Evolutionary conservation across 1,140 invertebrate species (phyloP).

Genomic region (Nasonia giraulti): DNA sequence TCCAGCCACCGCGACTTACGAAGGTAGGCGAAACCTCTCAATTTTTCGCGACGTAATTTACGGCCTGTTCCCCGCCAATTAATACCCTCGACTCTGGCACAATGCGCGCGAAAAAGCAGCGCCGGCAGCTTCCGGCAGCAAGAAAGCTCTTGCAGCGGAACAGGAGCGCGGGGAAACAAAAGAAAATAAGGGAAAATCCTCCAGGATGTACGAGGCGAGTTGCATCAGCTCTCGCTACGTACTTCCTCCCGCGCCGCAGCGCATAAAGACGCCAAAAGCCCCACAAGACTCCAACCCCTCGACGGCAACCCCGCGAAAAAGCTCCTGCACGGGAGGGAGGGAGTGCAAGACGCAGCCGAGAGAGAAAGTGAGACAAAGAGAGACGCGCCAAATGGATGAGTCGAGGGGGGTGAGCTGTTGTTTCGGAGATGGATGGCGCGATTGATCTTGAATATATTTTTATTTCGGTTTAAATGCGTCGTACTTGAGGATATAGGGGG

Average conservation of each 20-base stretch:
- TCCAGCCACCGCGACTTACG: too few relatives aligned
- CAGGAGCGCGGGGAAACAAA: constrained; percentile 10
- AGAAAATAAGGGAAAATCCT: constrained; percentile 39
- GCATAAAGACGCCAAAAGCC: constrained; percentile 21
- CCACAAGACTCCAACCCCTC: background rate
- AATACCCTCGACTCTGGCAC: background rate
- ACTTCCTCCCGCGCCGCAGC: background rate
- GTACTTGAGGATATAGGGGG: background rate
- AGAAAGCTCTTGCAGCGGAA: background rate
- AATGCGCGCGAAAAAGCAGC: background rate
- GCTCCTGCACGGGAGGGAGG: background rate
- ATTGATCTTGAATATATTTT: too few relatives aligned
- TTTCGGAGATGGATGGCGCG: too few relatives aligned
- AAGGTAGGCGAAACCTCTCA: too few relatives aligned
- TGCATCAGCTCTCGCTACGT: constrained; percentile 8
- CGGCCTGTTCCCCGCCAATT: background rate
- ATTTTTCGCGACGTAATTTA: too few relatives aligned
- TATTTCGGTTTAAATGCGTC: too few relatives aligned
- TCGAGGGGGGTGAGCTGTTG: too few relatives aligned
- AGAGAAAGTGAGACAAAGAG: background rate
- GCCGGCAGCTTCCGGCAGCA: background rate
- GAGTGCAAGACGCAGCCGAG: background rate
- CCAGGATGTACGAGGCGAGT: background rate
- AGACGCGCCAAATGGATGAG: background rate
- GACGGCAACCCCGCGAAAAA: background rate